A percentile compares a stretch with the other conserved stretches of the same genome.
These are phyloP conservation scores for Mormyrus lacerda DNA, from an alignment of 2,113 vertebrate genomes.

Conservation along the genomic window DNA sequence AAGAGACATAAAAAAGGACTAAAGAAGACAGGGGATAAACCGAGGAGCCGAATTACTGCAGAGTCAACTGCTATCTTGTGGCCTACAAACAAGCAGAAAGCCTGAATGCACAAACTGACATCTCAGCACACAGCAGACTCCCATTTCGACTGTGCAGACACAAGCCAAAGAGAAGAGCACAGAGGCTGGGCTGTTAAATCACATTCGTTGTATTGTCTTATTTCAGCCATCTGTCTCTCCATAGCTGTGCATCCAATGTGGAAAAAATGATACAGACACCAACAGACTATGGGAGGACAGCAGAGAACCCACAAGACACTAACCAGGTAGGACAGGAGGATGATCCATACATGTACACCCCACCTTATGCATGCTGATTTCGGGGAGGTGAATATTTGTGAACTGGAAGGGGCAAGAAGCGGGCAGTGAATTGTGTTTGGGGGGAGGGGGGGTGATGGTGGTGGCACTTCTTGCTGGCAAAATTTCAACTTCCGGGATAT, in stretches of 20 bases:
- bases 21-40: slow-evolving; percentile 9
- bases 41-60: slow-evolving; percentile 7
- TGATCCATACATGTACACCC: not conserved
- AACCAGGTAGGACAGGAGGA: not conserved
- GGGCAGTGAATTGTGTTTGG: not conserved
- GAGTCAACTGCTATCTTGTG: slow-evolving; percentile 15
- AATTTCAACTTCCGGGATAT: not conserved
- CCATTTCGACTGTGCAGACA: not conserved
- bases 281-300: not conserved
- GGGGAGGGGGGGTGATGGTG: not conserved
- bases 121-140: not conserved
- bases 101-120: not conserved
- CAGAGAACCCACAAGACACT: not conserved
- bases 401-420: not conserved
- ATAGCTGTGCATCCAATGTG: not conserved
- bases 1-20: slow-evolving; percentile 7
- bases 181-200: not conserved
- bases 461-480: not conserved
- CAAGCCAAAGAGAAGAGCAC: not conserved
- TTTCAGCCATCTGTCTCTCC: not conserved
- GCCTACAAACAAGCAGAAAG: not conserved
- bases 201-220: not conserved
- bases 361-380: not conserved
- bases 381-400: not conserved
- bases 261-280: not conserved